Evolutionary conservation across 2,113 vertebrate genomes (phyloP).

Genomic region (Columbina picui): DNA sequence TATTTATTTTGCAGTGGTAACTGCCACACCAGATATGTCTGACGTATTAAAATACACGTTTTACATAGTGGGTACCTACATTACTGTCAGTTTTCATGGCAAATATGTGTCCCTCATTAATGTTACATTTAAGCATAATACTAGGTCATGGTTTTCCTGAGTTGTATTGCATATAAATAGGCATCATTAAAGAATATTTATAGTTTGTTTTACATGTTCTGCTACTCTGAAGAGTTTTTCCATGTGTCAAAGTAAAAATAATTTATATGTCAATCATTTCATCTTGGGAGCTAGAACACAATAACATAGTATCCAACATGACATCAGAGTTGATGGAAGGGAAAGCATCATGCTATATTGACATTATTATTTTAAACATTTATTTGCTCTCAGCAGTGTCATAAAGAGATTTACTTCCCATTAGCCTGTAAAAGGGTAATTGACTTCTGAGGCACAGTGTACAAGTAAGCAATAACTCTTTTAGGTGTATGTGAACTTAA

Average conservation of each 20-base stretch:
- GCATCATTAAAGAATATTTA: not conserved
- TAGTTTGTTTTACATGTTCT: not conserved
- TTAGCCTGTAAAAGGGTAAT: conserved; percentile 47
- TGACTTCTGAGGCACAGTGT: not conserved
- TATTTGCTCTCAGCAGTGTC: not conserved
- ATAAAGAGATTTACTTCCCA: conserved; percentile 45
- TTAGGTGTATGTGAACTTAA: not conserved
- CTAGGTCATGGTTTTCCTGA: not conserved
- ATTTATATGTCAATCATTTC: not conserved
- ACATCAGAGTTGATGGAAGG: conserved; percentile 18
- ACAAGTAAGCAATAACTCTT: conserved; percentile 28
- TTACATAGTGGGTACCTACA: not conserved
- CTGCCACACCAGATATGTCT: not conserved
- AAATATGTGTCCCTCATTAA: not conserved
- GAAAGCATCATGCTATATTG: not conserved
- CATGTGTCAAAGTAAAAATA: not conserved
- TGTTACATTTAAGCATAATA: not conserved
- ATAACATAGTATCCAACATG: not conserved
- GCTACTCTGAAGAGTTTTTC: not conserved
- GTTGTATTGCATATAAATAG: not conserved
- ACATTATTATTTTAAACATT: conserved; percentile 44
- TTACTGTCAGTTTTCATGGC: not conserved
- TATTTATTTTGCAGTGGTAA: not conserved
- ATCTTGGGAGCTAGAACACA: not conserved
- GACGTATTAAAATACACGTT: not conserved